A percentile compares a stretch with the other conserved stretches of the same genome.
phyloP scores from a whole-genome alignment of 2,797 vertebrate species.

The Erpetoichthys calabaricus region DNA sequence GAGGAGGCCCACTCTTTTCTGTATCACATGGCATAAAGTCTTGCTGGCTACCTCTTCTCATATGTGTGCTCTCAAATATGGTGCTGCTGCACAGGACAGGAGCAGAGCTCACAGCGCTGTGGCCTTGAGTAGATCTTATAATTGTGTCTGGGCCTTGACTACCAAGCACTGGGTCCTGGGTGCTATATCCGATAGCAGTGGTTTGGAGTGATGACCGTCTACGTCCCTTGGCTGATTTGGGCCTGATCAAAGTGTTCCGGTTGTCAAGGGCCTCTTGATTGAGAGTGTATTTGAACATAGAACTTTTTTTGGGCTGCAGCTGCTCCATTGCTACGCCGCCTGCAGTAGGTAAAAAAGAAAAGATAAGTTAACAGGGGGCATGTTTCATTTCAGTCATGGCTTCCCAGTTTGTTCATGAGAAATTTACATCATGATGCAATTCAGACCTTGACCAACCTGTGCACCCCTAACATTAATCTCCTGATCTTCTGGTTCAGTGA shows the following conservation, averaged over 20 bases:
- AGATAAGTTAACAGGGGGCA: too few relatives aligned
- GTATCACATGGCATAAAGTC: not conserved
- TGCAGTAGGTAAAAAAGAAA: too few relatives aligned
- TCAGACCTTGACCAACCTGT: too few relatives aligned
- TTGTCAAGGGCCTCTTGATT: constrained; percentile 5
- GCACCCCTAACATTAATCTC: too few relatives aligned
- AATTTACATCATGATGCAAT: too few relatives aligned
- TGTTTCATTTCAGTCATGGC: too few relatives aligned
- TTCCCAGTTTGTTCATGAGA: too few relatives aligned
- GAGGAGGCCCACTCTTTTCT: not conserved
- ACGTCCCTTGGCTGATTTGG: constrained; percentile 15
- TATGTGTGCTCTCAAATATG: too few relatives aligned
- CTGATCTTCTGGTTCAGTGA: too few relatives aligned
- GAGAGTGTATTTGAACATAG: not conserved
- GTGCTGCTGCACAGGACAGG: too few relatives aligned
- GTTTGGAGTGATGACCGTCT: constrained; percentile 2
- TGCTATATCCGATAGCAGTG: not conserved
- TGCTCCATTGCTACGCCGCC: constrained; percentile 2
- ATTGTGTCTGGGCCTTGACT: too few relatives aligned
- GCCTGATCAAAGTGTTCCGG: constrained; percentile 4
- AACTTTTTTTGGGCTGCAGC: not conserved
- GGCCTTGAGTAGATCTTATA: too few relatives aligned
- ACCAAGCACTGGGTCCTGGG: not conserved
- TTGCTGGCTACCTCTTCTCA: not conserved
- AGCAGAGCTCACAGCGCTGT: not conserved